A percentile compares a stretch with the other conserved stretches of the same genome.
These are phyloP conservation scores for Biston stratarius DNA, from an alignment of 2,888 invertebrate genomes.

Conservation along the genomic window DNA sequence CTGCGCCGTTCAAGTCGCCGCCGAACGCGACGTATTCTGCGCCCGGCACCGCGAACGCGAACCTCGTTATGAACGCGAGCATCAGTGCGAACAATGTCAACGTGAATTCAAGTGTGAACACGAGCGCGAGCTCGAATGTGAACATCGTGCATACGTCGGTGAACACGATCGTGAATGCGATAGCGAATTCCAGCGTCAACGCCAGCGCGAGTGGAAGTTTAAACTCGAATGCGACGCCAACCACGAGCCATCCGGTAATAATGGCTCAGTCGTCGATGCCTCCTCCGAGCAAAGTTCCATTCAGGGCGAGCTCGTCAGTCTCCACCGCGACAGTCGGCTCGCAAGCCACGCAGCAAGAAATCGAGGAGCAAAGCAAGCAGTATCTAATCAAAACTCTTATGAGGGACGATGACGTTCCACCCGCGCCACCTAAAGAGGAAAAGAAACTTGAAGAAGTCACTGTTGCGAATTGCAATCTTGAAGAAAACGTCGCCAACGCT, in stretches of 20 bases:
- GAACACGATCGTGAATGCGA: not conserved
- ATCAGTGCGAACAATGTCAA: not conserved
- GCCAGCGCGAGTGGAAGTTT: slow-evolving; percentile 1
- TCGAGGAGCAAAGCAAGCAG: slow-evolving; percentile 90
- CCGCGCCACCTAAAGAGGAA: slow-evolving; percentile 88
- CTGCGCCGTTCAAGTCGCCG: slow-evolving; percentile 45
- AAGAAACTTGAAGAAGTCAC: slow-evolving; percentile 86
- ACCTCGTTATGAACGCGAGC: not conserved
- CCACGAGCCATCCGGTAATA: slow-evolving; percentile 14
- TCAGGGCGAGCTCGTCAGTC: slow-evolving; percentile 65
- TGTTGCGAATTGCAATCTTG: slow-evolving; percentile 71
- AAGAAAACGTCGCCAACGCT: slow-evolving; percentile 42
- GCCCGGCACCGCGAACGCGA: slow-evolving; percentile 36
- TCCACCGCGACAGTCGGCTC: slow-evolving; percentile 79
- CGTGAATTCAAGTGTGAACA: not conserved
- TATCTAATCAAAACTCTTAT: slow-evolving; percentile 96
- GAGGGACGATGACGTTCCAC: slow-evolving; percentile 93
- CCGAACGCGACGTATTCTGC: slow-evolving; percentile 33
- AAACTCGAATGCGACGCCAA: slow-evolving; percentile 7
- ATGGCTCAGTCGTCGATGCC: slow-evolving; percentile 62
- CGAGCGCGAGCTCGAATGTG: not conserved
- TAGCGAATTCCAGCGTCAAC: not conserved
- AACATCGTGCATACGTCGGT: not conserved
- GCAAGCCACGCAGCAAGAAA: slow-evolving; percentile 84
- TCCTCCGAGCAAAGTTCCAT: slow-evolving; percentile 71